A percentile compares a stretch with the other conserved stretches of the same genome.
phyloP scores from a whole-genome alignment of 2,113 vertebrate species.

The Chiloscyllium plagiosum region DNA sequence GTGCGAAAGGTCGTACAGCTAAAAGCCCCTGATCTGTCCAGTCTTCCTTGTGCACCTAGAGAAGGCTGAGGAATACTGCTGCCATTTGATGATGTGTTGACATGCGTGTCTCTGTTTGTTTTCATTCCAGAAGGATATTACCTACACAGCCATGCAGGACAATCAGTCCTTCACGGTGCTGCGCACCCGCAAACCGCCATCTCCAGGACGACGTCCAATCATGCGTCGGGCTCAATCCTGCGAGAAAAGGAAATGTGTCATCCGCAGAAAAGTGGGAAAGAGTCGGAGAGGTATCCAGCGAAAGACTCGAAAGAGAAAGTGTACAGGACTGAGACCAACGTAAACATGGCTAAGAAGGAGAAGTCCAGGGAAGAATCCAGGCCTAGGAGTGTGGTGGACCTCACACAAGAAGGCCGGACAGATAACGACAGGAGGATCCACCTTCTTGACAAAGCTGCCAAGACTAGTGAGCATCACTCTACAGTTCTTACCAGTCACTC shows the following conservation, averaged over 20 bases:
- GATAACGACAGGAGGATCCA: constrained; percentile 70
- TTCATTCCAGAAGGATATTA: constrained; percentile 78
- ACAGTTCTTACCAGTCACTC: constrained; percentile 58
- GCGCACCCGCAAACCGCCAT: constrained; percentile 62
- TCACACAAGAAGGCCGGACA: constrained; percentile 64
- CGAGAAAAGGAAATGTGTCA: constrained; percentile 59
- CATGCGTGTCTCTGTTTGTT: constrained; percentile 31
- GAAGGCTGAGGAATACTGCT: background rate
- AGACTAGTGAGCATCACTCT: constrained; percentile 53
- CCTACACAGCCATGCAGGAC: constrained; percentile 62
- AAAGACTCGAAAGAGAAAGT: constrained; percentile 65
- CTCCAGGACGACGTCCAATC: constrained; percentile 56
- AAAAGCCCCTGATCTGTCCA: background rate
- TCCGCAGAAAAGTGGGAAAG: constrained; percentile 66
- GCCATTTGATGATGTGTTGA: background rate
- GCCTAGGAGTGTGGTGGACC: constrained; percentile 65
- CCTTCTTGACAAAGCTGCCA: constrained; percentile 51
- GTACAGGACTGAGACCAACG: constrained; percentile 53
- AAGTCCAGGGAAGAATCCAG: constrained; percentile 59
- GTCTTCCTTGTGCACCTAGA: background rate
- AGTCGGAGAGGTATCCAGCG: constrained; percentile 59
- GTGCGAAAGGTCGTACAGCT: background rate
- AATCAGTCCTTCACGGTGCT: constrained; percentile 50
- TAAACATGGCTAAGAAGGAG: constrained; percentile 60
- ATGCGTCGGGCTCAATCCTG: constrained; percentile 55